Percentiles rank a stretch among this genome's conserved stretches.
These are phyloP conservation scores for Idris sp. DNA, from an alignment of 1,140 invertebrate genomes.

Conservation along the genomic window DNA sequence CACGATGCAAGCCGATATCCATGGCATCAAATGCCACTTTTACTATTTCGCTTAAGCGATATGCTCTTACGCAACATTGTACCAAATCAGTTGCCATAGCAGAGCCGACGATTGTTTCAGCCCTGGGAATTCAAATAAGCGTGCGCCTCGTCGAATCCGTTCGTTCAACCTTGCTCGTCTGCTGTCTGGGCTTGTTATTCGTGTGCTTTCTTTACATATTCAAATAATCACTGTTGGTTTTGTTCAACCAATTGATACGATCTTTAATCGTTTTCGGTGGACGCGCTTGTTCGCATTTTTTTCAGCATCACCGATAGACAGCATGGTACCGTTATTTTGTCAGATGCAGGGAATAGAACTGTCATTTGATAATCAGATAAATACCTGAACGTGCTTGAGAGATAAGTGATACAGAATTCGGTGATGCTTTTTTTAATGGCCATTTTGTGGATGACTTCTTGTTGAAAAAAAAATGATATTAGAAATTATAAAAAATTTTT, in stretches of 20 bases:
- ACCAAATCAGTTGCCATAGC: constrained; percentile 54
- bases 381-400: constrained; percentile 10
- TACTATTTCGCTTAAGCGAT: constrained; percentile 54
- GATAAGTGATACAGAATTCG: constrained; percentile 39
- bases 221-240: constrained; percentile 46
- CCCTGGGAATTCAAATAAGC: constrained; percentile 43
- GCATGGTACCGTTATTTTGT: constrained; percentile 44
- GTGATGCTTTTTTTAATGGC: too few relatives aligned
- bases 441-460: too few relatives aligned
- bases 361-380: constrained; percentile 57
- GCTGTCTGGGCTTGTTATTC: constrained; percentile 30
- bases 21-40: constrained; percentile 39
- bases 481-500: too few relatives aligned
- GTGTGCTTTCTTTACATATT: constrained; percentile 45
- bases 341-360: constrained; percentile 39
- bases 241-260: constrained; percentile 46
- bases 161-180: constrained; percentile 41
- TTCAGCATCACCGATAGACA: constrained; percentile 21
- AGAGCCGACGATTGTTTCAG: constrained; percentile 43
- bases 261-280: constrained; percentile 55
- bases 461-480: too few relatives aligned
- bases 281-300: constrained; percentile 34
- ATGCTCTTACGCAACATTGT: constrained; percentile 59
- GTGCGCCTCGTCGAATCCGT: constrained; percentile 24
- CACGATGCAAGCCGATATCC: constrained; percentile 55